A percentile compares a stretch with the other conserved stretches of the same genome.
Evolutionary conservation across 2,113 vertebrate genomes (phyloP).

Genomic region (Piprites chloris): DNA sequence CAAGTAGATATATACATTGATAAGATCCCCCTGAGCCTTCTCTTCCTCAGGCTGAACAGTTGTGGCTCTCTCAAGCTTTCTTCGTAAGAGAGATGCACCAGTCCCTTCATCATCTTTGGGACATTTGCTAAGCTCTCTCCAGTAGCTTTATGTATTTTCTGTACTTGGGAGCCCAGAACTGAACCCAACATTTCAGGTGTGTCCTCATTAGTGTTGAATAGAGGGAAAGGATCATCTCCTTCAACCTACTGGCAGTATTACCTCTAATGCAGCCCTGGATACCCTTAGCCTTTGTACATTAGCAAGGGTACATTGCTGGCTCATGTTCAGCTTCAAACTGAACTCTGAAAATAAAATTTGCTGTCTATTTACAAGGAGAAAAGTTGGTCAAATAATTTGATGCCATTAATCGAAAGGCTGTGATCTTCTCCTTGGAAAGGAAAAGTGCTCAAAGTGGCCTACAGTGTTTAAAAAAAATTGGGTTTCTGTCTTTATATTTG

Average conservation of each 20-base stretch:
- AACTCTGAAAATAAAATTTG: neutral
- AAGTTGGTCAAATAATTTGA: neutral
- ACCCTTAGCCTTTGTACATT: neutral
- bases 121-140: neutral
- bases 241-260: neutral
- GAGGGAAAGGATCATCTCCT: neutral
- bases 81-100: neutral
- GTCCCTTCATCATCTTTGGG: neutral
- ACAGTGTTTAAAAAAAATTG: neutral
- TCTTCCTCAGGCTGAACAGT: neutral
- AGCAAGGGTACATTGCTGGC: neutral
- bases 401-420: neutral
- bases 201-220: neutral
- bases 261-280: neutral
- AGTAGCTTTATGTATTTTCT: neutral
- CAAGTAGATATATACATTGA: too few relatives aligned
- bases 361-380: neutral
- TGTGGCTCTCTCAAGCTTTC: neutral
- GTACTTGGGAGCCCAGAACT: neutral
- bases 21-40: neutral
- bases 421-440: neutral
- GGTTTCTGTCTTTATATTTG: neutral
- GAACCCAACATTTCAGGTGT: neutral
- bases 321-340: neutral
- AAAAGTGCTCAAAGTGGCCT: neutral